Evolutionary conservation across 2,797 vertebrate genomes (phyloP).

Genomic region (Carcharodon carcharias): DNA sequence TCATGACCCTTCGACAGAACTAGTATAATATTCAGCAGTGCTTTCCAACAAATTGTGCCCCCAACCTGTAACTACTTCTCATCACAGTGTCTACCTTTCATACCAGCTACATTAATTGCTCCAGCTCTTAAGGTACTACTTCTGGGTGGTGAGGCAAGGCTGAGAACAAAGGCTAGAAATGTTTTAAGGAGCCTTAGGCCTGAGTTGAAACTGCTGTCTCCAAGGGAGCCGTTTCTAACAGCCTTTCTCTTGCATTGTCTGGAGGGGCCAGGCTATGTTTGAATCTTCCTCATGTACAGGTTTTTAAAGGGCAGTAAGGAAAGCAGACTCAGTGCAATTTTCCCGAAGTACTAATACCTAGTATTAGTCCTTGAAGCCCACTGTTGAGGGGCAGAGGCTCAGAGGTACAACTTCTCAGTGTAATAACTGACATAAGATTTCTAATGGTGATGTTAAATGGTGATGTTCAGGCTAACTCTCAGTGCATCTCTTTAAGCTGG

Average conservation of each 20-base stretch:
- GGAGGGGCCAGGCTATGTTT: background rate
- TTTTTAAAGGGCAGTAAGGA: background rate
- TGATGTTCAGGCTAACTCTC: background rate
- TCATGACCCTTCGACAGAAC: too few species aligned
- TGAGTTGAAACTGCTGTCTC: background rate
- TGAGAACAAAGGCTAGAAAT: background rate
- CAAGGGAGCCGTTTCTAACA: background rate
- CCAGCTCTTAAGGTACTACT: background rate
- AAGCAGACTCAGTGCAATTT: background rate
- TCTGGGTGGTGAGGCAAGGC: background rate
- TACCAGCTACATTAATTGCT: background rate
- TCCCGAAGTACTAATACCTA: background rate
- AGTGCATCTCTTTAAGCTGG: background rate
- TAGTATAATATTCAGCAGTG: background rate
- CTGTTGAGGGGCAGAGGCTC: background rate
- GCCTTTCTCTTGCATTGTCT: too few species aligned
- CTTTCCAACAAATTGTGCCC: background rate
- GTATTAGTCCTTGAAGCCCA: background rate
- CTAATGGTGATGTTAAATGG: background rate
- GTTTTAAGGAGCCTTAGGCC: background rate
- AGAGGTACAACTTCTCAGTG: background rate
- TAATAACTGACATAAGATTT: background rate
- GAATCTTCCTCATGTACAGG: background rate
- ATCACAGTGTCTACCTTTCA: background rate
- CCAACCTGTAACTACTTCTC: background rate